Conservation (phyloP, 2,113 vertebrate genomes). For the Ochotona curzoniae region DNA sequence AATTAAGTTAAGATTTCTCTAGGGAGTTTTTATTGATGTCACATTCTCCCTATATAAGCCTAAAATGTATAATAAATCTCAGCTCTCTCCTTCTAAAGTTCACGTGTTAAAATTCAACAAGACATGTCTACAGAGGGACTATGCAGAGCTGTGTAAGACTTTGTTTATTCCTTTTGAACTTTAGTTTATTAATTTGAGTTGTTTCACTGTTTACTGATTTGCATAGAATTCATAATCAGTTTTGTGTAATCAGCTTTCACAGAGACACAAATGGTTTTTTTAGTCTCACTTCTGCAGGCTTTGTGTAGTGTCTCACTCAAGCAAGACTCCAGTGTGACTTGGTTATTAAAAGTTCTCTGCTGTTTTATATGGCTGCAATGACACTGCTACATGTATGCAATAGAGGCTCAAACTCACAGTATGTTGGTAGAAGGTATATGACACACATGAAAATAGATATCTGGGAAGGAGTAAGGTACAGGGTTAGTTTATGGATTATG, state of each 20-base stretch:
- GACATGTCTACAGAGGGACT: neutral
- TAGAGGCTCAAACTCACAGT: neutral
- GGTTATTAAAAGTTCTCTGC: neutral
- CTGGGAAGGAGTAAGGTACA: neutral
- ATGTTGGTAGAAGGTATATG: neutral
- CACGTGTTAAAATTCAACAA: constrained; percentile 9
- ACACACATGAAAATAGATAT: neutral
- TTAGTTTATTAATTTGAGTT: constrained; percentile 1
- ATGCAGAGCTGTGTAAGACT: constrained; percentile 20
- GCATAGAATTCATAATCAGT: neutral
- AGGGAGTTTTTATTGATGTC: constrained; percentile 27
- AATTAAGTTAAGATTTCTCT: neutral
- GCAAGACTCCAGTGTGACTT: neutral
- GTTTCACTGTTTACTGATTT: neutral
- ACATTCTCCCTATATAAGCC: neutral
- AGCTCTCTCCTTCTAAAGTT: constrained; percentile 46
- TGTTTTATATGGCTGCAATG: neutral
- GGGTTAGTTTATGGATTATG: neutral
- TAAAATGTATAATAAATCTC: constrained; percentile 6
- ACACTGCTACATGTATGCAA: neutral
- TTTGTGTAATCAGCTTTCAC: neutral
- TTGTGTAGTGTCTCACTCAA: neutral
- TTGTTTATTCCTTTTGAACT: constrained; percentile 47
- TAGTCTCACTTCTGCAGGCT: neutral
- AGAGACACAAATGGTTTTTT: constrained; percentile 23